A percentile compares a stretch with the other conserved stretches of the same genome.
phyloP scores from a whole-genome alignment of 1,140 invertebrate genomes.

The Holcopasites calliopsidis region DNA sequence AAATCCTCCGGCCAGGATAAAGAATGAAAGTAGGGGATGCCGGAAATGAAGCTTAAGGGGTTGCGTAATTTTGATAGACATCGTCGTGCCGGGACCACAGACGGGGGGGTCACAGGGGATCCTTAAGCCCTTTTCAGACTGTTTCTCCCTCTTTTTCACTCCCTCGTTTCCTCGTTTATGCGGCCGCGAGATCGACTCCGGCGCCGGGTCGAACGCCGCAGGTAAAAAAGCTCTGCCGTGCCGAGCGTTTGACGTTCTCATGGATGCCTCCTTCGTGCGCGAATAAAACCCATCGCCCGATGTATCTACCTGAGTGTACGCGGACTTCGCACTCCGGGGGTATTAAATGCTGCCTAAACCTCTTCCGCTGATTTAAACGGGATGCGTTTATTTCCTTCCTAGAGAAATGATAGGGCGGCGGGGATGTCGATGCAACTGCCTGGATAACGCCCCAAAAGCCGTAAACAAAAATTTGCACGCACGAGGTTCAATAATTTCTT shows the following conservation, averaged over 20 bases:
- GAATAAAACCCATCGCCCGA: conserved; percentile 61
- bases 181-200: conserved; percentile 30
- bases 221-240: conserved; percentile 34
- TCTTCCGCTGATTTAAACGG: conserved; percentile 18
- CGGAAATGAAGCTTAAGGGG: conserved; percentile 70
- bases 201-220: conserved; percentile 38
- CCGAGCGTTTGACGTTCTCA: conserved; percentile 70
- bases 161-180: conserved; percentile 35
- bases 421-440: neutral
- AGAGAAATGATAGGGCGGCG: neutral
- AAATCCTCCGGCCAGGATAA: conserved; percentile 4
- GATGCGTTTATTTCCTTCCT: conserved; percentile 8
- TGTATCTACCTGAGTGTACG: conserved; percentile 54
- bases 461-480: too few species aligned
- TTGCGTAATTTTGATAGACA: conserved; percentile 70
- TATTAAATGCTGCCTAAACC: conserved; percentile 40
- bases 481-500: too few species aligned
- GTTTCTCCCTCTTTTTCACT: conserved; percentile 11
- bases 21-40: conserved; percentile 20
- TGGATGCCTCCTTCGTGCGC: conserved; percentile 57
- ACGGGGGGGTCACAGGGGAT: conserved; percentile 50
- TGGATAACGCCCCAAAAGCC: too few species aligned
- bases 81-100: conserved; percentile 64
- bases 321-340: conserved; percentile 11
- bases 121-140: conserved; percentile 61